Conservation (phyloP, 1,140 invertebrate species). For the Drosophila carrolli region DNA sequence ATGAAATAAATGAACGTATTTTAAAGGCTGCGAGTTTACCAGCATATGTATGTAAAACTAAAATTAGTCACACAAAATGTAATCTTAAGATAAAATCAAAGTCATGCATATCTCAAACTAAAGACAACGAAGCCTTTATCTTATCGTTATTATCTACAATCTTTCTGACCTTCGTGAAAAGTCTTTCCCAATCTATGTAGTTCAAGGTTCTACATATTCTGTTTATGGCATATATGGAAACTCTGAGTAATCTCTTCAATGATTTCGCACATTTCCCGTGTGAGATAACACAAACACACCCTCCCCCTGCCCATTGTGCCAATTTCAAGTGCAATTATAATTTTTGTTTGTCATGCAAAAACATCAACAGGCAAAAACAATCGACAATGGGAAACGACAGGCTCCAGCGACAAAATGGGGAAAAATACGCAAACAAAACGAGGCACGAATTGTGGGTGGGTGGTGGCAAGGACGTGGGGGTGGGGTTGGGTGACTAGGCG, state of each 20-base stretch:
- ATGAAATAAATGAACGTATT: too few relatives aligned
- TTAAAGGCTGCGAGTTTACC: too few relatives aligned
- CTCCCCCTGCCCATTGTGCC: constrained; percentile 31
- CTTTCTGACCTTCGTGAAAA: constrained; percentile 30
- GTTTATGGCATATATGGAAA: neutral
- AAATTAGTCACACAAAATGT: neutral
- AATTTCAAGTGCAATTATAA: constrained; percentile 81
- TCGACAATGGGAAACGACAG: constrained; percentile 46
- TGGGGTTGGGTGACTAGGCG: neutral
- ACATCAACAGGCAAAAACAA: constrained; percentile 66
- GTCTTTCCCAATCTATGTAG: constrained; percentile 30
- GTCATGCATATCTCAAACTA: neutral
- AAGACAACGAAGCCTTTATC: constrained; percentile 1
- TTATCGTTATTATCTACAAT: constrained; percentile 21
- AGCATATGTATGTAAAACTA: too few relatives aligned
- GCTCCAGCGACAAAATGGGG: constrained; percentile 46
- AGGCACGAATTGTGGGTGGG: constrained; percentile 38
- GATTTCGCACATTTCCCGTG: constrained; percentile 39
- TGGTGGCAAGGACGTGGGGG: constrained; percentile 9
- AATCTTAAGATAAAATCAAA: neutral
- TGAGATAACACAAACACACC: constrained; percentile 33
- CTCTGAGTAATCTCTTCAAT: constrained; percentile 40
- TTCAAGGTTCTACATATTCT: constrained; percentile 36
- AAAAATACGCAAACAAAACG: constrained; percentile 57
- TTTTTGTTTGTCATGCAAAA: constrained; percentile 81